phyloP scores from a whole-genome alignment of 1,140 invertebrate genomes.

The Drosophila leontia region DNA sequence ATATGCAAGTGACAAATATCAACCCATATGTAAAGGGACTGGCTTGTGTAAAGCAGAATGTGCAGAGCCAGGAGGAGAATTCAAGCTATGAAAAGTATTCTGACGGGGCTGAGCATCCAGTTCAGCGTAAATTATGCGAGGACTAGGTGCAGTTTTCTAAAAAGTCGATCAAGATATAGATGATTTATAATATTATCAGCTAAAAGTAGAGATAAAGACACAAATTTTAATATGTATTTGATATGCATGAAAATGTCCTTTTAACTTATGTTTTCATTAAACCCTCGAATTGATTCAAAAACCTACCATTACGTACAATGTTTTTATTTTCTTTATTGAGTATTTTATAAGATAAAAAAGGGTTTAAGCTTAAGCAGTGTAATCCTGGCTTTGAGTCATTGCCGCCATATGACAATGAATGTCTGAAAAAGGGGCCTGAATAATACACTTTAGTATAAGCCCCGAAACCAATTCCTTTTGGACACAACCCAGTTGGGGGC shows the following conservation, averaged over 20 bases:
- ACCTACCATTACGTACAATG: neutral
- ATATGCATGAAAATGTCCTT: neutral
- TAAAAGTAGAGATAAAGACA: too few relatives aligned
- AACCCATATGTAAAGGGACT: neutral
- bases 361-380: neutral
- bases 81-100: neutral
- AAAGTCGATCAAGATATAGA: too few relatives aligned
- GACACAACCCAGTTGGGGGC: neutral
- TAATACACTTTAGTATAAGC: slow-evolving; percentile 10
- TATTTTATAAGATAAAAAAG: slow-evolving; percentile 4
- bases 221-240: too few relatives aligned
- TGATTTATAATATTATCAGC: too few relatives aligned
- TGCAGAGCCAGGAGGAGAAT: neutral
- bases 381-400: neutral
- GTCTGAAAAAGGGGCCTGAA: neutral
- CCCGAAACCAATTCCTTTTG: neutral
- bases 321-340: neutral
- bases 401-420: neutral
- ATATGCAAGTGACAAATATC: too few relatives aligned
- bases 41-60: too few relatives aligned
- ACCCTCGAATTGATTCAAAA: neutral
- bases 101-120: neutral
- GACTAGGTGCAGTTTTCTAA: neutral
- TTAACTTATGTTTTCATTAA: neutral
- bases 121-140: neutral